These are phyloP conservation scores for Carterocephalus palaemon DNA, from an alignment of 2,888 invertebrate genomes.

Conservation along the genomic window DNA sequence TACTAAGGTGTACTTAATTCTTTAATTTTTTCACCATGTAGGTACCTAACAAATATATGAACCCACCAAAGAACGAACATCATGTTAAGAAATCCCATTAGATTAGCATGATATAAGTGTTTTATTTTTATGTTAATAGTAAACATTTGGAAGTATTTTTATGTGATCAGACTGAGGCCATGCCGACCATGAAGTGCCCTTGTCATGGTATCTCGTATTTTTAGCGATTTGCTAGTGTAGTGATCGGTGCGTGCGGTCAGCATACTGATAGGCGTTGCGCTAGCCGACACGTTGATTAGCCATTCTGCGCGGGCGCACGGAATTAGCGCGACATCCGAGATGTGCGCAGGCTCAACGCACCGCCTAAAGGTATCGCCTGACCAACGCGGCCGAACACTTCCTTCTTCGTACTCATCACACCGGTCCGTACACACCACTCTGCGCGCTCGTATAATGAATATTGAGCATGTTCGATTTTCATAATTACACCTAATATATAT, in stretches of 20 bases:
- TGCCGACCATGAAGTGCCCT: conserved; percentile 65
- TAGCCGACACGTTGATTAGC: conserved; percentile 49
- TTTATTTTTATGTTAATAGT: conserved; percentile 41
- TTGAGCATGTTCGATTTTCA: conserved; percentile 26
- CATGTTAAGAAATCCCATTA: no score
- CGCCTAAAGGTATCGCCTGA: conserved; percentile 11
- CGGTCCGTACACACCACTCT: neutral
- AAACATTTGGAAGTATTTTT: conserved; percentile 49
- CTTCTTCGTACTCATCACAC: conserved; percentile 22
- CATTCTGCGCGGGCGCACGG: conserved; percentile 66
- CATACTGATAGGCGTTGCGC: conserved; percentile 61
- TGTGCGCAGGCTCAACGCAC: conserved; percentile 39
- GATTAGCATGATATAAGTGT: neutral
- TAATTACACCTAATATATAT: conserved; percentile 22
- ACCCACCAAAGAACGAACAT: no score
- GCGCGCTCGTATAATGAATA: conserved; percentile 21
- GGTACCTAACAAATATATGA: no score
- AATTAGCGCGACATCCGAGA: conserved; percentile 71
- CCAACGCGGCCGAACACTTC: conserved; percentile 18
- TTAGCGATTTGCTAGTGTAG: conserved; percentile 67
- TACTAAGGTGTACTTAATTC: no score
- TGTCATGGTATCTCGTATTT: conserved; percentile 63
- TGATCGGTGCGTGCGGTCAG: conserved; percentile 44
- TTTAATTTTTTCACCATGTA: no score
- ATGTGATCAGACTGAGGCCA: conserved; percentile 64